Conservation (phyloP, 2,888 invertebrate genomes). For the Tetragnatha montana region DNA sequence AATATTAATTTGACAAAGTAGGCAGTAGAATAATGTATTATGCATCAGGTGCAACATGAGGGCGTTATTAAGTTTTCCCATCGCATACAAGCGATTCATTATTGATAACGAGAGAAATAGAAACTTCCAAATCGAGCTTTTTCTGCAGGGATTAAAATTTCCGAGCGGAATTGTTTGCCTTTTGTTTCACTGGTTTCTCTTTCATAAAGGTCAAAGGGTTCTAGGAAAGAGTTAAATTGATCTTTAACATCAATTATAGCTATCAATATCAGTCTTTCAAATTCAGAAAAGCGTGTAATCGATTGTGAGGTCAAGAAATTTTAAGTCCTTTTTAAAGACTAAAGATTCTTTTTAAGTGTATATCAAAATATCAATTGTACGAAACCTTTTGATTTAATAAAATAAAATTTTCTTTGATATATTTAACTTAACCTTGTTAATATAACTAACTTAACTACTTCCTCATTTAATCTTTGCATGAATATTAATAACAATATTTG, state of each 20-base stretch:
- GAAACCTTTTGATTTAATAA: too few species aligned
- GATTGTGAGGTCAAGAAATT: too few species aligned
- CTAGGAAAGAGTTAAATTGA: background rate
- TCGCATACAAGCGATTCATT: conserved; percentile 9
- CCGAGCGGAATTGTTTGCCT: background rate
- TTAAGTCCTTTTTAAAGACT: too few species aligned
- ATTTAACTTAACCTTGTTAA: too few species aligned
- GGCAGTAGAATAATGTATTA: conserved; percentile 5
- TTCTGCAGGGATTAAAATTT: background rate
- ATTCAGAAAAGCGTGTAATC: too few species aligned
- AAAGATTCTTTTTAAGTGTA: too few species aligned
- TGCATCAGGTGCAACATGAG: background rate
- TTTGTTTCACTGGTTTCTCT: background rate
- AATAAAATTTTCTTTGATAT: too few species aligned
- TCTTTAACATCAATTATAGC: background rate
- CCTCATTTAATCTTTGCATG: too few species aligned
- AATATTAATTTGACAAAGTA: conserved; percentile 24
- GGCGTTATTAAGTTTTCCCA: background rate
- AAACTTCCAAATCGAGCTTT: background rate
- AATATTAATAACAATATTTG: too few species aligned
- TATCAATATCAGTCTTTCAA: too few species aligned
- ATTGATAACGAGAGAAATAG: conserved; percentile 3
- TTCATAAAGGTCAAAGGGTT: background rate
- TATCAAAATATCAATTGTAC: too few species aligned
- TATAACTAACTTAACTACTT: too few species aligned